Conservation (phyloP, 2,113 vertebrate genomes). For the Platysteira castanea region DNA sequence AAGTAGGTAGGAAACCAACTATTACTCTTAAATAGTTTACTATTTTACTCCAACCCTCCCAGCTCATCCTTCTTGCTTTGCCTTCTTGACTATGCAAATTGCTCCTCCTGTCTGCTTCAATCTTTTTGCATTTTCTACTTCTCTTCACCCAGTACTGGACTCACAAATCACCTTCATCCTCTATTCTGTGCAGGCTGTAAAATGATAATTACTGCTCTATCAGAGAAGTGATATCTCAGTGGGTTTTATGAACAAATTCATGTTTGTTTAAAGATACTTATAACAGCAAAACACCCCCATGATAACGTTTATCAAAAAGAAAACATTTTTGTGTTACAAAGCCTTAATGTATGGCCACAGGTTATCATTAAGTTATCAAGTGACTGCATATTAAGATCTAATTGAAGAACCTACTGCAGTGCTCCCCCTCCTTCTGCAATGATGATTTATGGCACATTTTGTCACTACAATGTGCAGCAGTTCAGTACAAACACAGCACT, state of each 20-base stretch:
- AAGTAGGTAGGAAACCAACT: neutral
- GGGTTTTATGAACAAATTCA: slow-evolving; percentile 1
- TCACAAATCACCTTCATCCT: neutral
- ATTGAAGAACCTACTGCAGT: slow-evolving; percentile 37
- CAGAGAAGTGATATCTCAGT: neutral
- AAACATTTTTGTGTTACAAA: slow-evolving; percentile 21
- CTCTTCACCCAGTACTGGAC: neutral
- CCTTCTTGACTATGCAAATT: neutral
- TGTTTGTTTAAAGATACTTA: slow-evolving; percentile 30
- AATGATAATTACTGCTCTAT: neutral
- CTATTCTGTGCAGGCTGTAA: neutral
- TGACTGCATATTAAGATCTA: slow-evolving; percentile 31
- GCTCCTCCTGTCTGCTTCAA: neutral
- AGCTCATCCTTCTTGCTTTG: neutral
- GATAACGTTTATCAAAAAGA: slow-evolving; percentile 14
- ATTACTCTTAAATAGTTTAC: no score
- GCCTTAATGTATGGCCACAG: neutral
- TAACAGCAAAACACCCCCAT: neutral
- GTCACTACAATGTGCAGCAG: slow-evolving; percentile 12
- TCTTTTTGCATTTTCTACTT: neutral
- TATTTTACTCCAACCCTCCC: neutral
- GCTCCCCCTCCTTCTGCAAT: neutral
- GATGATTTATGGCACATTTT: slow-evolving; percentile 51
- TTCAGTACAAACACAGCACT: slow-evolving; percentile 40
- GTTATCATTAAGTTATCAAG: slow-evolving; percentile 46